Evolutionary conservation across 37 sponge, comb jelly and placozoan genomes (phyloP), one percentile per base, ranked within the genome.

Genomic region (Cladorhizidae sp.): DNA sequence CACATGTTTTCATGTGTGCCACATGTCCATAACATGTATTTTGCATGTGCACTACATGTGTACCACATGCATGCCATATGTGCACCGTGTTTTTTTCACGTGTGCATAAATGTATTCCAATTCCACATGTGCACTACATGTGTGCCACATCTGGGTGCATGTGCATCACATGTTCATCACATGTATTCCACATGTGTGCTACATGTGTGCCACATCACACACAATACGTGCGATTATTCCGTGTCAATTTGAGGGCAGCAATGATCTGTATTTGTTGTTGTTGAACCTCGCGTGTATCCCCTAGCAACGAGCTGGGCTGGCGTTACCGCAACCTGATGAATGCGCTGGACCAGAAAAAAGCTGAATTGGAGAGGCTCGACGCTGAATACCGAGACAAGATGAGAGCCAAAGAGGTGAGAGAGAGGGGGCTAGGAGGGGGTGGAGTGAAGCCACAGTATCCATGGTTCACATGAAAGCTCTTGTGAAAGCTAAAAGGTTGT

Each of bases 341-440:
- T 20, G 0, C 57, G 1, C 58, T 93, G 58, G 83, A 89, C 29
- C 55, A 28, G 72, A 89, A 86, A 64, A 32, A 43, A 45, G 18
- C 39, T 3, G 93, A 93, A 57, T 78, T 93, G 57, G 83, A 93
- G n/a, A 43, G 29, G 35, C 82, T 93, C 35, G 85, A 86, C 70
- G 65, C 72, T 25, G 83, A 86, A 1, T 93, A 85, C 77, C 86
- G 89, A 72, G 39, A 32, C 15, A 84, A 76, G 63, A 51, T 92
- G 2, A 68, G 89, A 50, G 50, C 73, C 29, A 88, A 77, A 43
- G 86, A 88, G 81, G 85, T 89, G 25, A 35, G 56, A 9, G 6
- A 2, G 8, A 45, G 49, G 5, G 9, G 9, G 49, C 9, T 45
- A 9, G 49, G 9, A 5, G 9, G 49, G 9, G 49, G 49, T 45